A percentile compares a stretch with the other conserved stretches of the same genome.
These are phyloP conservation scores for Echeneis naucrates DNA, from an alignment of 2,797 vertebrate genomes.

Conservation along the genomic window DNA sequence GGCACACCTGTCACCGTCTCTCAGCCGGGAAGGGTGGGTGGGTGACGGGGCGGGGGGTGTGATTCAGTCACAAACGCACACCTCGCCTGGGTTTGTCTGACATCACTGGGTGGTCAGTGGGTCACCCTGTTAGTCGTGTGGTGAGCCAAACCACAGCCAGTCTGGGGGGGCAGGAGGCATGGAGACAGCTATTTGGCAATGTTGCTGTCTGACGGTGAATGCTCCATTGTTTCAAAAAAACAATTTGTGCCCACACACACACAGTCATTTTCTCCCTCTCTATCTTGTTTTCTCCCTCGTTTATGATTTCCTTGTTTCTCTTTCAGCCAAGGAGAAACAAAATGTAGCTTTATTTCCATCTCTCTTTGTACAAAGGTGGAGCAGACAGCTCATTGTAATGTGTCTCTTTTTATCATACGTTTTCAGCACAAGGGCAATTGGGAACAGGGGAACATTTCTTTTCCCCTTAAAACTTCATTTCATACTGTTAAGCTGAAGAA, in stretches of 20 bases:
- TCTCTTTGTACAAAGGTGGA: not conserved
- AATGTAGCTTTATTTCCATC: slow-evolving; percentile 4
- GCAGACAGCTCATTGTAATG: not conserved
- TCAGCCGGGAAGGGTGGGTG: no score
- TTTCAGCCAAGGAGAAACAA: not conserved
- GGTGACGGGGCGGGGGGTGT: no score
- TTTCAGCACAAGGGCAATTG: slow-evolving; percentile 20
- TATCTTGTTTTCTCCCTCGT: no score
- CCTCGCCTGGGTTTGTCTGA: slow-evolving; percentile 4
- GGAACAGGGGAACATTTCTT: not conserved
- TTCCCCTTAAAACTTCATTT: slow-evolving; percentile 1
- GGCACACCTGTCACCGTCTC: slow-evolving; percentile 37
- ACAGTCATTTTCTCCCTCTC: not conserved
- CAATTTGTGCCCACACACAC: slow-evolving; percentile 22
- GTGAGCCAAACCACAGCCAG: slow-evolving; percentile 16
- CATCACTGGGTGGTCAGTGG: slow-evolving; percentile 43
- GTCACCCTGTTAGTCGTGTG: slow-evolving; percentile 36
- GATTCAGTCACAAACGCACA: slow-evolving; percentile 7
- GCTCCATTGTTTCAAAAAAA: slow-evolving; percentile 56
- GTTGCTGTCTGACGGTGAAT: slow-evolving; percentile 53
- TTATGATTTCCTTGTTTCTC: slow-evolving; percentile 9
- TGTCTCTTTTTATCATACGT: not conserved
- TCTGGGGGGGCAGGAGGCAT: slow-evolving; percentile 11
- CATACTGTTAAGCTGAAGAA: slow-evolving; percentile 3
- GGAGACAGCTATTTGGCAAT: slow-evolving; percentile 38